Base-by-base conservation (phyloP, 1,140 invertebrate genomes). In the Heliconius himera region DNA sequence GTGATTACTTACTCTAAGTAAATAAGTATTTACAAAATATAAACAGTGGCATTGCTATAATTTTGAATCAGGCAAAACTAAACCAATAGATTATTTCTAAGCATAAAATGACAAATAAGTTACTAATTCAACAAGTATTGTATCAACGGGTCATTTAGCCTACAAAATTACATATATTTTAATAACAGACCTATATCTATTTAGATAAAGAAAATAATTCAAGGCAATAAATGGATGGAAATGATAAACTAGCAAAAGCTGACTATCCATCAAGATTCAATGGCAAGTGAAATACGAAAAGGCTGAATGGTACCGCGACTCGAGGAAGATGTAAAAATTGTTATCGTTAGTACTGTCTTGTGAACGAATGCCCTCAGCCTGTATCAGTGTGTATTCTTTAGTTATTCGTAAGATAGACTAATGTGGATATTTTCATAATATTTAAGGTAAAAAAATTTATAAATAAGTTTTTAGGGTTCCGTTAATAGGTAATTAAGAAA, bases 321-420 rank as follows among this genome's bases (percentile, higher is more conserved):
- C 46, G 78, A 74, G 81, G 72, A 76, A 81, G 80, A 85, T 84
- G 83, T 87, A 87, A 89, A 85, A 84, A 85, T 86, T 85, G 83
- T 89, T 87, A 89, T 87, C 85, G 84, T 85, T 87, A 89, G 82
- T 84, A 80, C 83, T 86, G 85, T 88, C 83, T 84, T 84, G 84
- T 84, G 83, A 86, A 85, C 74, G 83, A 84, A 87, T 83, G 82
- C 81, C 81, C 79, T 81, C 77, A 79, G 81, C 54, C 78, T 79
- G 80, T 85, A 84, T 85, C 87, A 88, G 76, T 83, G 81, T 77
- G 81, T 73, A 81, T 87, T 87, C 79, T 86, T 89, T 86, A 81
- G 76, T 83, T 56, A 87, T 85, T 87, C 76, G 46, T 36, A 60
- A 41, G 83, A 81, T 81, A 83, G 79, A 74, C 66, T 87, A 54